phyloP scores from a whole-genome alignment of 1,140 invertebrate species.

The Zophobas morio region DNA sequence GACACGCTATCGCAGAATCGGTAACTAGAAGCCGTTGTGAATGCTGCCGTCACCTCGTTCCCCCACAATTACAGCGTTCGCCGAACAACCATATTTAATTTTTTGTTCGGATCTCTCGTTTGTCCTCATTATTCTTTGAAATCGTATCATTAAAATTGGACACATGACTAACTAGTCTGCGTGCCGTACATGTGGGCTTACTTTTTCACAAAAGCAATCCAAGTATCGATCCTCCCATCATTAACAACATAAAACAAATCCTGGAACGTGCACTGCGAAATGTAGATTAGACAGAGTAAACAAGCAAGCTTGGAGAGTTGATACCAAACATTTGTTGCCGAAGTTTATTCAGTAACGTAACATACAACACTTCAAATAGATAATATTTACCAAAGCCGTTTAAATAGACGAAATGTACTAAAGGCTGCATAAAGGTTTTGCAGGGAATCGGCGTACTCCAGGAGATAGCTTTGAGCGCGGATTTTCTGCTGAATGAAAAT shows the following conservation, averaged over 20 bases:
- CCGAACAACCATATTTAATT: neutral
- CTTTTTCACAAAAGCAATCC: slow-evolving; percentile 25
- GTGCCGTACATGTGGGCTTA: neutral
- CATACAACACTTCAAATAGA: slow-evolving; percentile 28
- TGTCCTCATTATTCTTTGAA: slow-evolving; percentile 4
- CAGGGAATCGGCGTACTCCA: neutral
- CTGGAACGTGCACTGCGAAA: slow-evolving; percentile 22
- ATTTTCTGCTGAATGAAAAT: neutral
- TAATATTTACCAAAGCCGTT: slow-evolving; percentile 20
- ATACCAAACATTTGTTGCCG: slow-evolving; percentile 41
- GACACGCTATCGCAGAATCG: too few species aligned
- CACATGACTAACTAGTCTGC: slow-evolving; percentile 27
- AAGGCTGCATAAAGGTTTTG: neutral
- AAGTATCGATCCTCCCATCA: slow-evolving; percentile 19
- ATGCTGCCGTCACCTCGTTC: too few species aligned
- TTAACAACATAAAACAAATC: slow-evolving; percentile 38
- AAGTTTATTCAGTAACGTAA: slow-evolving; percentile 30
- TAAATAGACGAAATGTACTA: neutral
- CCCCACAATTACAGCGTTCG: neutral
- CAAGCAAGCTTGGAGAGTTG: slow-evolving; percentile 29
- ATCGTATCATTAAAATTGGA: slow-evolving; percentile 34
- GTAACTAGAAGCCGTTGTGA: too few species aligned
- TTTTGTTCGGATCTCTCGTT: neutral
- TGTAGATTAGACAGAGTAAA: slow-evolving; percentile 39
- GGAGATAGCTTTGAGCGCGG: neutral